These are phyloP conservation scores for Okapia johnstoni DNA, from an alignment of 2,113 vertebrate genomes.

Conservation along the genomic window DNA sequence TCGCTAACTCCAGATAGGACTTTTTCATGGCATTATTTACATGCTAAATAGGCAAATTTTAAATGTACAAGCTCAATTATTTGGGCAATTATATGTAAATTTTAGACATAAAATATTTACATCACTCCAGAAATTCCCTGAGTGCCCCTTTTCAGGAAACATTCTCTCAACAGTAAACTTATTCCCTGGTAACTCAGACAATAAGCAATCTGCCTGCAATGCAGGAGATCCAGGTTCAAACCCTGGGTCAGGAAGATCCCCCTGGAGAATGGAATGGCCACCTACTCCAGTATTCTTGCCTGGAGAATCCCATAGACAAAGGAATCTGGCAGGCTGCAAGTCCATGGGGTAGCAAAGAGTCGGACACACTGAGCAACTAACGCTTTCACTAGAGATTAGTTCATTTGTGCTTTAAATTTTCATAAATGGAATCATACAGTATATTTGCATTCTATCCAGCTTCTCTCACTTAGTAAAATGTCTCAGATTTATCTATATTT, in stretches of 20 bases:
- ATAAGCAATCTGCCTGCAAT: neutral
- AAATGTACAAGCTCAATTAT: neutral
- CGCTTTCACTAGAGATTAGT: neutral
- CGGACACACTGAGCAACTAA: neutral
- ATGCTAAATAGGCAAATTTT: neutral
- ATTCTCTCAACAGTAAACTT: neutral
- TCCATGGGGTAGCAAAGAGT: neutral
- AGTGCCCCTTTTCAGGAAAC: neutral
- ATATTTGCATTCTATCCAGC: neutral
- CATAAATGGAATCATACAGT: neutral
- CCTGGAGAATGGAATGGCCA: neutral
- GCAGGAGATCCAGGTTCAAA: neutral
- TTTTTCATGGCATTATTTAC: neutral
- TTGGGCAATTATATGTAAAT: neutral
- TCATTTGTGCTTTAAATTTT: neutral
- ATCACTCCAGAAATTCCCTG: neutral
- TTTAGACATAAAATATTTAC: neutral
- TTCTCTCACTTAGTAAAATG: neutral
- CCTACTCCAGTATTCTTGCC: neutral
- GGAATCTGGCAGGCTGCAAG: fast-evolving
- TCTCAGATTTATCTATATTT: neutral
- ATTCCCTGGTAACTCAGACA: neutral
- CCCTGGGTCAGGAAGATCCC: neutral
- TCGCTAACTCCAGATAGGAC: slow-evolving; percentile 19
- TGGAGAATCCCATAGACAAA: neutral